These are phyloP conservation scores for Pachyrhynchus sulphureomaculatus DNA, from an alignment of 1,140 invertebrate species.

Conservation along the genomic window DNA sequence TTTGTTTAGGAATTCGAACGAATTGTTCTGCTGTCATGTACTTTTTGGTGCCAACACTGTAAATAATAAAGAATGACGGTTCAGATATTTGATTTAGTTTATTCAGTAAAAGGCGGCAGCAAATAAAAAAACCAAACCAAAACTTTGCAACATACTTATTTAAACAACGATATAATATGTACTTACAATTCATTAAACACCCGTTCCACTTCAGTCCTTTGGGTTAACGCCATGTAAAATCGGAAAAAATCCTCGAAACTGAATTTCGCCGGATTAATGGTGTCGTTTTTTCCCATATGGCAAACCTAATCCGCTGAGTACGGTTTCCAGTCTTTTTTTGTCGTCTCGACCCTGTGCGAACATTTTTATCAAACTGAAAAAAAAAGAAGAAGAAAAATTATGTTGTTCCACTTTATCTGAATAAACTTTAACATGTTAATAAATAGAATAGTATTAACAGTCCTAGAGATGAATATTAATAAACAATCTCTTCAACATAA, in stretches of 20 bases:
- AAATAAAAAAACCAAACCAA: no score
- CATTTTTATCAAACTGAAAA: slow-evolving; percentile 81
- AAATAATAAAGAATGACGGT: slow-evolving; percentile 77
- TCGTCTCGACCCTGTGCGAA: slow-evolving; percentile 94
- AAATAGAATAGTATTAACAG: no score
- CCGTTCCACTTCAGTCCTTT: slow-evolving; percentile 84
- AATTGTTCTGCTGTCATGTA: slow-evolving; percentile 86
- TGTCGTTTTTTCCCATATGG: slow-evolving; percentile 87
- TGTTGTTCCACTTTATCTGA: no score
- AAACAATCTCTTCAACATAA: no score
- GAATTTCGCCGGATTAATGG: slow-evolving; percentile 81
- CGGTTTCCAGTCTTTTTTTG: slow-evolving; percentile 88
- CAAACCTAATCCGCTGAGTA: slow-evolving; percentile 81
- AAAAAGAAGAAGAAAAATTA: slow-evolving; percentile 27
- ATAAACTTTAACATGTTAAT: background rate
- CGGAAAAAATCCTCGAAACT: slow-evolving; percentile 92
- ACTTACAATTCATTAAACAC: slow-evolving; percentile 85
- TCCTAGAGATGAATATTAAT: no score
- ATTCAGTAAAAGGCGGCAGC: no score
- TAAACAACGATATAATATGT: no score
- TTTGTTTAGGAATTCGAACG: slow-evolving; percentile 94
- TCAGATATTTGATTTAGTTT: slow-evolving; percentile 97
- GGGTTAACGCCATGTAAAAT: slow-evolving; percentile 88
- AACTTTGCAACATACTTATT: no score
- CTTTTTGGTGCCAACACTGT: slow-evolving; percentile 65